Evolutionary conservation across 2,797 vertebrate genomes (phyloP).

Genomic region (Poeciliopsis presidionis): DNA sequence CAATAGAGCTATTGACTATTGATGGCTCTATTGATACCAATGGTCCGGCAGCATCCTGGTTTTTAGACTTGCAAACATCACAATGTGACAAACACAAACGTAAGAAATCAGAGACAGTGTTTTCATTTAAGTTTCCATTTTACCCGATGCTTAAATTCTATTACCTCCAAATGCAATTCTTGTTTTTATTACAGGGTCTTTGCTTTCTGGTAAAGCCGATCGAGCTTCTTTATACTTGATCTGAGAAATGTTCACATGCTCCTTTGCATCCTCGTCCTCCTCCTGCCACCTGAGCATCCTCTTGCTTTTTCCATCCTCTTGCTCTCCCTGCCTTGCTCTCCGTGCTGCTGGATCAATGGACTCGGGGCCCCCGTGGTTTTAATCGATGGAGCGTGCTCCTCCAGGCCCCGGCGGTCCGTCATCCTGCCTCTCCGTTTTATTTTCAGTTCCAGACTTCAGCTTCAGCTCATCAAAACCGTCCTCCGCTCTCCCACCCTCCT

Average conservation of each 20-base stretch:
- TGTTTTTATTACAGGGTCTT: neutral
- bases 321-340: conserved; percentile 37
- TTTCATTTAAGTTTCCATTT: neutral
- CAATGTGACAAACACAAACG: neutral
- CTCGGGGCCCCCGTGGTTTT: conserved; percentile 59
- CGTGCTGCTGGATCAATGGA: conserved; percentile 67
- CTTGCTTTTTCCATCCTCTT: conserved; percentile 29
- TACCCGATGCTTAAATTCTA: neutral
- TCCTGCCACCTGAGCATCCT: conserved; percentile 17
- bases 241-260: neutral
- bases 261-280: conserved; percentile 11
- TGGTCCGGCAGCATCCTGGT: neutral
- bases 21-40: neutral
- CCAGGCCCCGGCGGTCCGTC: conserved; percentile 44
- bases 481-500: conserved; percentile 21
- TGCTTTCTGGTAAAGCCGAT: neutral
- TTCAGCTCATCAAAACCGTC: conserved; percentile 51
- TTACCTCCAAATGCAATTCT: neutral
- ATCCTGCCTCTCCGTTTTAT: conserved; percentile 3
- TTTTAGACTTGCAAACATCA: neutral
- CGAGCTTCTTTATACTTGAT: neutral
- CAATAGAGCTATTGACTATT: too few relatives aligned
- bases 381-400: conserved; percentile 68
- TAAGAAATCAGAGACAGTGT: neutral
- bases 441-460: conserved; percentile 22